Evolutionary conservation across 2,797 vertebrate genomes (phyloP).

Genomic region (Novumbra hubbsi): DNA sequence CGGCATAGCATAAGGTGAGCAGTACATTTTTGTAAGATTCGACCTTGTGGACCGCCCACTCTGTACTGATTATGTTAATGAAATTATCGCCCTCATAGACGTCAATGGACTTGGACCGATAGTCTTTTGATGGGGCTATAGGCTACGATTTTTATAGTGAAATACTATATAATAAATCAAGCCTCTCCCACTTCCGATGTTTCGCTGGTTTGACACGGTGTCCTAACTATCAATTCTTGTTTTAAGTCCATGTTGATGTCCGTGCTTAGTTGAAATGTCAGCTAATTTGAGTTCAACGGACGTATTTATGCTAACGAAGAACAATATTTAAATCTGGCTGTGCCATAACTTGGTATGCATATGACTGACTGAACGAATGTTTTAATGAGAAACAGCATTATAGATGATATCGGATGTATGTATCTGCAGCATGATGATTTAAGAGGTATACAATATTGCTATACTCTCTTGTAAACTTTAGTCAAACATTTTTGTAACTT

Average conservation of each 20-base stretch:
- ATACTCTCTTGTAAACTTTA: no score
- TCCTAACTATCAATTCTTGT: not conserved
- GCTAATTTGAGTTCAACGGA: not conserved
- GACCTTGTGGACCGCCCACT: not conserved
- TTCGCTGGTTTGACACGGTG: not conserved
- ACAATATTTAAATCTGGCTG: not conserved
- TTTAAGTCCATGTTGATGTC: not conserved
- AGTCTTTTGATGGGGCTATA: not conserved
- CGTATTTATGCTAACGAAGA: not conserved
- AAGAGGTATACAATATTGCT: not conserved
- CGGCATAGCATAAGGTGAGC: constrained; percentile 50
- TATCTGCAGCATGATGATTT: not conserved
- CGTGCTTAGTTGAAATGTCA: not conserved
- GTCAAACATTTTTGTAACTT: no score
- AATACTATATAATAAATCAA: not conserved
- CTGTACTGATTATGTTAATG: not conserved
- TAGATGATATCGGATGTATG: no score
- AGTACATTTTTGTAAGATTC: not conserved
- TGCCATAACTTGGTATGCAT: constrained; percentile 25
- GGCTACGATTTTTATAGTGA: not conserved
- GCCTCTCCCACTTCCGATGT: not conserved
- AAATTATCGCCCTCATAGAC: not conserved
- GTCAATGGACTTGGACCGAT: not conserved
- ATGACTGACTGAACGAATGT: constrained; percentile 29
- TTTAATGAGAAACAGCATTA: not conserved